phyloP scores from a whole-genome alignment of 2,113 vertebrate genomes.

The Ophthalmolycus amberensis region DNA sequence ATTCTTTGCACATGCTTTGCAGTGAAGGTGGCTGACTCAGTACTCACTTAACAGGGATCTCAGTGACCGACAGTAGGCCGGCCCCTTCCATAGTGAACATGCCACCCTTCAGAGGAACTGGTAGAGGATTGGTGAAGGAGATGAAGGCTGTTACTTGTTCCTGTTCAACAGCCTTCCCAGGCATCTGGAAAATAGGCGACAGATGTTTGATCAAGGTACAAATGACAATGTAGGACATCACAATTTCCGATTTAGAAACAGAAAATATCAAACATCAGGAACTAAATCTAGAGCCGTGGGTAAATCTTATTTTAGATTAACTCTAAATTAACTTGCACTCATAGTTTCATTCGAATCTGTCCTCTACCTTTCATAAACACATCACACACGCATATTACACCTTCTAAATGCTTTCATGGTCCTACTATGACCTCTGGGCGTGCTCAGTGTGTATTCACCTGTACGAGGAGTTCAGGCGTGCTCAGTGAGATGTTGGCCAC shows the following conservation, averaged over 20 bases:
- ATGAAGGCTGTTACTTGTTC: conserved; percentile 65
- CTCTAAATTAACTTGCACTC: background rate
- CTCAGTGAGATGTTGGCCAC: conserved; percentile 78
- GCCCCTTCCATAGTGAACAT: conserved; percentile 84
- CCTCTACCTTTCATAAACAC: background rate
- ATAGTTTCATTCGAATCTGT: background rate
- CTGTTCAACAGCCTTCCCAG: conserved; percentile 64
- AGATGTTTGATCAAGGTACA: background rate
- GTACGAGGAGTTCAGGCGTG: conserved; percentile 74
- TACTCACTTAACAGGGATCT: conserved; percentile 80
- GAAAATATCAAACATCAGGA: background rate
- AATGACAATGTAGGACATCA: background rate
- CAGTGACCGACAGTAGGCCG: conserved; percentile 74
- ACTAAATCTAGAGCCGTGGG: background rate
- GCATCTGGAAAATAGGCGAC: conserved; percentile 66
- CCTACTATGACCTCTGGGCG: background rate
- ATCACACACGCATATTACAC: background rate
- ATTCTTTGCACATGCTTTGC: background rate
- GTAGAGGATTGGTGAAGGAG: conserved; percentile 83
- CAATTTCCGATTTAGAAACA: background rate
- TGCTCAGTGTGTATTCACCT: conserved; percentile 66
- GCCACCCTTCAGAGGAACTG: conserved; percentile 75
- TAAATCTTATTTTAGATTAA: background rate
- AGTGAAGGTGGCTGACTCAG: background rate
- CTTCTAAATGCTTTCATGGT: background rate